Conservation (phyloP, 2,113 vertebrate species). For the Psittacula cyanocephala region DNA sequence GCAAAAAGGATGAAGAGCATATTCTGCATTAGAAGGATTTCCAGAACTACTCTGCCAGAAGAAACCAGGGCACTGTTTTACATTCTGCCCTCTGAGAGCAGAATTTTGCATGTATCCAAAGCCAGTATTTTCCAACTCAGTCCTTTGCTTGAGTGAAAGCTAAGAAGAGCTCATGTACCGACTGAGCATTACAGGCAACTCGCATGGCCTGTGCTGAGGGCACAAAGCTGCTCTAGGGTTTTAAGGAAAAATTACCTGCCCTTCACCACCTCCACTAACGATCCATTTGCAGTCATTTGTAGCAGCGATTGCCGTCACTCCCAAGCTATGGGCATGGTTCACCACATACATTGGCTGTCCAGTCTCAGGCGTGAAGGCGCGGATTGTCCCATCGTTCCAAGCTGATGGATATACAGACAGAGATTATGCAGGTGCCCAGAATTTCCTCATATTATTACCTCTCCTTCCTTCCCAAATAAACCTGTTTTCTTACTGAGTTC, state of each 20-base stretch:
- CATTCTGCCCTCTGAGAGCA: neutral
- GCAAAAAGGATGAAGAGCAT: neutral
- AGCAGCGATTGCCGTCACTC: constrained; percentile 80
- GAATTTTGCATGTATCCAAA: neutral
- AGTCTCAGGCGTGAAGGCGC: constrained; percentile 81
- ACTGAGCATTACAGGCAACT: neutral
- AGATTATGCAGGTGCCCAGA: neutral
- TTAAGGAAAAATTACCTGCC: constrained; percentile 74
- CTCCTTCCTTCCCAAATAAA: neutral
- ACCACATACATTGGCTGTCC: constrained; percentile 78
- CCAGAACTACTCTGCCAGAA: neutral
- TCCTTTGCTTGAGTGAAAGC: neutral
- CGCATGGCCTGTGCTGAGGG: neutral
- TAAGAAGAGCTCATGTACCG: neutral
- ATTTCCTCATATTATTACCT: neutral
- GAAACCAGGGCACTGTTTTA: neutral
- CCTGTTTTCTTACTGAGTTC: neutral
- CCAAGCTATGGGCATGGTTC: constrained; percentile 80
- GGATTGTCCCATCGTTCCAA: constrained; percentile 88
- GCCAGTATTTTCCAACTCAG: neutral
- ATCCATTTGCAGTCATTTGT: constrained; percentile 82
- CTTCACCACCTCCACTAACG: constrained; percentile 87
- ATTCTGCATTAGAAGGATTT: neutral
- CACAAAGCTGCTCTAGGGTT: neutral
- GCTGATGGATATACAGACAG: constrained; percentile 64